Evolutionary conservation across 53 echinoderm and acorn worm species (phyloP).

Genomic region (Apostichopus leukothele): DNA sequence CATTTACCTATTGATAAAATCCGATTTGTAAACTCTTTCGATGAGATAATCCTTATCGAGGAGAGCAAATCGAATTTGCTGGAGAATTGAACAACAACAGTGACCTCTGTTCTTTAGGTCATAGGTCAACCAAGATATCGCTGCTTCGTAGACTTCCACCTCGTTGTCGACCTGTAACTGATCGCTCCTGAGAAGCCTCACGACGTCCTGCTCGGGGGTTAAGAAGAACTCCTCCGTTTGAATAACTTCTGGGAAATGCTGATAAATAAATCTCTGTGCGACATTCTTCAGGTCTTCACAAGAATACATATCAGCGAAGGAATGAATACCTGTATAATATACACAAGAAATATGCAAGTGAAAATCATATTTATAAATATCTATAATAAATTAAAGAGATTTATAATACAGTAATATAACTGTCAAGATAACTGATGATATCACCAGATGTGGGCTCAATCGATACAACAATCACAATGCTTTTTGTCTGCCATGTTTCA

Average conservation of each 20-base stretch:
- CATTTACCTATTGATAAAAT: conserved; percentile 65
- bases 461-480: too few species aligned
- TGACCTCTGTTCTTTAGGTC: conserved; percentile 81
- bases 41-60: conserved; percentile 90
- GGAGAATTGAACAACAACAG: conserved; percentile 82
- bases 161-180: conserved; percentile 92
- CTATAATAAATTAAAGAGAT: too few species aligned
- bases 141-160: conserved; percentile 91
- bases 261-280: conserved; percentile 94
- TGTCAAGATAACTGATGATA: too few species aligned
- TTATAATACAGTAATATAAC: too few species aligned
- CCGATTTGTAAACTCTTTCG: conserved; percentile 81
- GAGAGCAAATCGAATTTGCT: conserved; percentile 87
- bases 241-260: conserved; percentile 96
- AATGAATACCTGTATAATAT: conserved; percentile 78
- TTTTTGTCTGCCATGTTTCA: too few species aligned
- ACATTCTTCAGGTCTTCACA: conserved; percentile 89
- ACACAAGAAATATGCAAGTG: neutral
- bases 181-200: conserved; percentile 82
- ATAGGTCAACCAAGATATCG: conserved; percentile 77
- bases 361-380: neutral
- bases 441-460: too few species aligned
- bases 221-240: conserved; percentile 95
- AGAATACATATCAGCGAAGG: conserved; percentile 99
- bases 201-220: conserved; percentile 88